Evolutionary conservation across 2,797 vertebrate species (phyloP), one percentile per base, ranked within the genome.

Genomic region (Neosilurus mollespiculum): DNA sequence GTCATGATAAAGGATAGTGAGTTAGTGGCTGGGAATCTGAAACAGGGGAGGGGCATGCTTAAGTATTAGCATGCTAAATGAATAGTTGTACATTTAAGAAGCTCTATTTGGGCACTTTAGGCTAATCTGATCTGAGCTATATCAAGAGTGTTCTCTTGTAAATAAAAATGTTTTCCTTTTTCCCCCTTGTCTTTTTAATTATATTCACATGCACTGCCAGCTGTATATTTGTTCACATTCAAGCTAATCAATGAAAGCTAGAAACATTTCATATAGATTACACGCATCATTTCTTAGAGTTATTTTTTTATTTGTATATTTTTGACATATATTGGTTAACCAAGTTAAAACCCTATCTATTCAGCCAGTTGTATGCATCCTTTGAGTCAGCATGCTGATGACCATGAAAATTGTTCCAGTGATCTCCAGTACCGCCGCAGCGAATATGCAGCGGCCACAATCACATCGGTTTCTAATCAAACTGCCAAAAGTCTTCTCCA

Each of bases 381-480:
- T 72, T 22, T 15, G 54, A 53, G 24, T 62, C 24, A n/a, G 43
- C 51, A 51, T 24, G 30, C 71, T 53, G 49, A 53, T 24, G 77
- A 43, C 43, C 43, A 8, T 62, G 26, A 56, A 78, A 66, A 78
- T 56, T 24, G 72, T 72, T 80, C 51, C 73, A 70, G 62, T 22
- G 70, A 78, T 77, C 76, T 80, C 86, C 82, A 78, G 86, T 69
- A 76, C 83, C 85, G 84, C 83, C 77, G 84, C 80, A 82, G 86
- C 81, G 66, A 72, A 26, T 62, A 80, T 71, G 79, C 58, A 34
- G 37, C 7, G 76, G 83, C 88, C 83, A 78, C 67, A 67, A 88
- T 87, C 86, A 87, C 89, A 90, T 89, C 86, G 82, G 88, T 87
- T 89, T 91, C 80, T 80, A 89, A 88, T 91, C 90, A 90, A 89